Conservation (phyloP, 1,140 invertebrate species). For the silkworm (Bombyx mori) region ASM3026992v2 NC_085110.1:3459001-3459500, state of each 20-base stretch:
- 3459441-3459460: conserved; percentile 53
- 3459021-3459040: conserved; percentile 52
- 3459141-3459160: conserved; percentile 49
- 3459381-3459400: conserved; percentile 60
- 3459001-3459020: conserved; percentile 57
- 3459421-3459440: conserved; percentile 54
- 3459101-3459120: conserved; percentile 36
- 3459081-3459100: conserved; percentile 57
- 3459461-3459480: conserved; percentile 28
- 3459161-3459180: conserved; percentile 42
- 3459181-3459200: conserved; percentile 44
- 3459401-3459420: conserved; percentile 62
- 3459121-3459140: conserved; percentile 52
- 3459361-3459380: conserved; percentile 48
- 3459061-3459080: conserved; percentile 35
- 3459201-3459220: conserved; percentile 54
- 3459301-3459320: conserved; percentile 50
- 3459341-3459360: conserved; percentile 33
- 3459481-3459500: conserved; percentile 32
- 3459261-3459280: conserved; percentile 51
- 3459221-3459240: conserved; percentile 63
- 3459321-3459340: conserved; percentile 47
- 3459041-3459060: conserved; percentile 46
- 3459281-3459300: conserved; percentile 49
- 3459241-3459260: conserved; percentile 66